Percentiles rank a stretch among this genome's conserved stretches.
Evolutionary conservation across 2,113 vertebrate species (phyloP).

Genomic region (Neodontobutis hainanensis): DNA sequence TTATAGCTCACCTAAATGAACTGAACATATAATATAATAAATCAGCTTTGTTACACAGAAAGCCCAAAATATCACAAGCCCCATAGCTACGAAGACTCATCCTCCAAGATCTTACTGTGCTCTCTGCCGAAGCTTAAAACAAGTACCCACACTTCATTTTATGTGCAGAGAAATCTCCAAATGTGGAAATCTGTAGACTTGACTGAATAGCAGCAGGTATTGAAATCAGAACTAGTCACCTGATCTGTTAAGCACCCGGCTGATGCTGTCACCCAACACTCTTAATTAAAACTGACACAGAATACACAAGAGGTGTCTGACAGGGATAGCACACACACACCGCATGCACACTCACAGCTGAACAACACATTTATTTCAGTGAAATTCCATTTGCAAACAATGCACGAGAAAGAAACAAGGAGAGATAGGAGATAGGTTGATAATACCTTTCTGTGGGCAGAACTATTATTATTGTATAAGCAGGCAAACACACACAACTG

Average conservation of each 20-base stretch:
- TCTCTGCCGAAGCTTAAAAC: background rate
- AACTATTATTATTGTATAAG: slow-evolving; percentile 45
- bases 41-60: too few relatives aligned
- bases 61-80: too few relatives aligned
- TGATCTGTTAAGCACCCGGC: slow-evolving; percentile 43
- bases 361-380: background rate
- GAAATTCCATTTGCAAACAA: background rate
- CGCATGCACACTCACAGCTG: slow-evolving; percentile 1
- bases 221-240: slow-evolving; percentile 70
- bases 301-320: slow-evolving; percentile 47
- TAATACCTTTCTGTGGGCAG: slow-evolving; percentile 15
- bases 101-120: background rate
- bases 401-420: background rate
- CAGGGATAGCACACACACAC: slow-evolving; percentile 4
- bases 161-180: background rate
- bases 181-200: slow-evolving; percentile 50
- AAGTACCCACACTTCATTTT: background rate
- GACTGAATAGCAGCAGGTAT: slow-evolving; percentile 39
- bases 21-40: too few relatives aligned
- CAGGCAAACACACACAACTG: slow-evolving; percentile 22
- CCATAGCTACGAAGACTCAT: background rate
- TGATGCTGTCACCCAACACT: slow-evolving; percentile 55
- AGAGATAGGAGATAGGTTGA: slow-evolving; percentile 6
- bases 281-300: slow-evolving; percentile 72
- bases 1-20: background rate